Base-by-base conservation (phyloP, 2,888 invertebrate species). In the Euplexia lucipara region DNA sequence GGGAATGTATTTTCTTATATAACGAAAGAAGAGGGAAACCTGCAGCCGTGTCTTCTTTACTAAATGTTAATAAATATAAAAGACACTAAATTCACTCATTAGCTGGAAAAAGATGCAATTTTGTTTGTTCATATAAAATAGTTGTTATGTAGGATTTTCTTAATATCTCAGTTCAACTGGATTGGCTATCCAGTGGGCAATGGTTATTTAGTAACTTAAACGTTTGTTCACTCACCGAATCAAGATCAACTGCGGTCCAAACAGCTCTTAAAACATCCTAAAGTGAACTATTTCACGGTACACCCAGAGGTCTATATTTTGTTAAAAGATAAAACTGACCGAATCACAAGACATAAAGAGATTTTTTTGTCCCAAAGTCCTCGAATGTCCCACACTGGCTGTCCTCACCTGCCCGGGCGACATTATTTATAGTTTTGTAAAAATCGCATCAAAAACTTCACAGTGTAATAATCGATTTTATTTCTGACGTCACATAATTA, bases 281-380 rank as follows among this genome's bases (percentile, higher is more conserved):
- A 69, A 73, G 75, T 78, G 79, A 86, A 88, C 93, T 91, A 93
- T 93, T 94, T 94, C 93, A 94, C 94, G 94, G 90, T 90, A 88
- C 85, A 67, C 82, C 87, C 87, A 91, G 85, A 83, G 85, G 78
- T 84, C 86, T 89, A 90, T 91, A 93, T 92, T 93, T 91, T 94
- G 93, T 93, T 86, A 86, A 89, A 88, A 92, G 93, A 93, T 94
- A 93, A 91, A 88, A 86, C 82, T 92, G 91, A 92, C 95, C 94
- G 90, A 88, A 91, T 94, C 94, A 93, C 92, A 92, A 89, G 90
- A 90, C 89, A 90, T 92, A 91, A 92, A 92, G 85, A 89, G 86
- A 74, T 76, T 90, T 93, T 93, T 94, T 93, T 91, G 84, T 80
- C 75, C 71, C 64, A 65, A 64, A 75, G 76, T 81, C 80, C 77